A percentile compares a stretch with the other conserved stretches of the same genome.
phyloP scores from a whole-genome alignment of 2,797 vertebrate species.

The Astyanax mexicanus region DNA sequence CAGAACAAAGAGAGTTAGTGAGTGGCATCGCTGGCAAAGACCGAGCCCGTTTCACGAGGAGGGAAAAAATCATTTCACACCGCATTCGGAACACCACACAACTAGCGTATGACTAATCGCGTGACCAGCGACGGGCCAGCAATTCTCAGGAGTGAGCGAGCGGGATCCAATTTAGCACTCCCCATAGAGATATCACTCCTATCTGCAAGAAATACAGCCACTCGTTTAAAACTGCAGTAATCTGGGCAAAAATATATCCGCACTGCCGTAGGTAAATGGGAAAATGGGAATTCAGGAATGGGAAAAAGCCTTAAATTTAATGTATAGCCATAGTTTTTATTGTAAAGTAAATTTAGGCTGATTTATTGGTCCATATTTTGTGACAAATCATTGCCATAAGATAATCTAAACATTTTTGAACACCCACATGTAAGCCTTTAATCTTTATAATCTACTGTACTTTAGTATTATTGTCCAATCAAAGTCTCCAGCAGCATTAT shows the following conservation, averaged over 20 bases:
- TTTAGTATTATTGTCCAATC: no score
- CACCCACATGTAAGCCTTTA: no score
- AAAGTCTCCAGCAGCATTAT: no score
- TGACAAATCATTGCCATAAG: no score
- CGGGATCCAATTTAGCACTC: not conserved
- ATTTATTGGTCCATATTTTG: no score
- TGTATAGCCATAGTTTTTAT: no score
- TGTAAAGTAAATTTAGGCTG: no score
- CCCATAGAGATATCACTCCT: not conserved
- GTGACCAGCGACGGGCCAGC: not conserved
- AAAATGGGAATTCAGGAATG: no score
- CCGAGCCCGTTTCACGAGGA: not conserved
- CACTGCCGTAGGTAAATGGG: not conserved
- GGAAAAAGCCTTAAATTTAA: no score
- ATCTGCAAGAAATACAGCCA: not conserved
- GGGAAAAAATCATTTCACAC: not conserved
- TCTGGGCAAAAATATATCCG: not conserved
- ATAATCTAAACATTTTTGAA: no score
- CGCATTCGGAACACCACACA: not conserved
- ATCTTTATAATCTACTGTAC: no score
- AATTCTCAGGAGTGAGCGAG: not conserved
- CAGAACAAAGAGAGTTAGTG: not conserved
- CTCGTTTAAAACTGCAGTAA: not conserved
- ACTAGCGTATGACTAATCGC: not conserved
- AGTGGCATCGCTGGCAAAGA: not conserved